Evolutionary conservation across 2,888 invertebrate genomes (phyloP), one percentile per base, ranked within the genome.

Genomic region (Sesia apiformis): DNA sequence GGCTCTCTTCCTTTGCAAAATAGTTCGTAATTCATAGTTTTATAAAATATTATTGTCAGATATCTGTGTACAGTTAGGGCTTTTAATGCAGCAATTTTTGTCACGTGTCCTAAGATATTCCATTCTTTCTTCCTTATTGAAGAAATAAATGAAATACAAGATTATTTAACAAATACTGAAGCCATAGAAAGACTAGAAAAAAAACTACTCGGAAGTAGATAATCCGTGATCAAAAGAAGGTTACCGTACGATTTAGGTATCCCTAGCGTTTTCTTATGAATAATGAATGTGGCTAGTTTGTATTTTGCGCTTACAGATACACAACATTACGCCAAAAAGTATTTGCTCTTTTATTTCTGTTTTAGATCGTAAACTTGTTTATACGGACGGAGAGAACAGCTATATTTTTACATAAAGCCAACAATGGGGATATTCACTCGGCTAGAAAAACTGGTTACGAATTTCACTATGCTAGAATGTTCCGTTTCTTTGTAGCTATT

Each of bases 171-270:
- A 23, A 23, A 23, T 23, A 23, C 23, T 23, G 23, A 23, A 23
- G 23, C 23, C 23, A 23, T 23, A 23, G 23, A 23, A 23, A 23
- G 23, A 23, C 23, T 2, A 23, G 23, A 23, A 23, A 23, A 23
- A 23, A 23, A 23, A 23, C 23, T 23, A 23, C 23, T 23, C 23
- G 23, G 23, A n/a, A n/a, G n/a, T n/a, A n/a, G n/a, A n/a, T n/a
- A n/a, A n/a, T n/a, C n/a, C 23, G 23, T 23, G 23, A 23, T 23
- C 23, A 23, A 62, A 54, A 54, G 57, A 53, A 62, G 61, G 62
- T 64, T 63, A 62, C 59, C 54, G 63, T 56, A 60, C 61, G 57
- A 63, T 68, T 66, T 67, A 56, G 62, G 63, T 57, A 52, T 52
- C 53, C 50, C 52, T 50, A 23, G 42, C 5, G 52, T 46, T 46